These are phyloP conservation scores for Lepidothrix coronata DNA, from an alignment of 2,113 vertebrate genomes.

Conservation along the genomic window DNA sequence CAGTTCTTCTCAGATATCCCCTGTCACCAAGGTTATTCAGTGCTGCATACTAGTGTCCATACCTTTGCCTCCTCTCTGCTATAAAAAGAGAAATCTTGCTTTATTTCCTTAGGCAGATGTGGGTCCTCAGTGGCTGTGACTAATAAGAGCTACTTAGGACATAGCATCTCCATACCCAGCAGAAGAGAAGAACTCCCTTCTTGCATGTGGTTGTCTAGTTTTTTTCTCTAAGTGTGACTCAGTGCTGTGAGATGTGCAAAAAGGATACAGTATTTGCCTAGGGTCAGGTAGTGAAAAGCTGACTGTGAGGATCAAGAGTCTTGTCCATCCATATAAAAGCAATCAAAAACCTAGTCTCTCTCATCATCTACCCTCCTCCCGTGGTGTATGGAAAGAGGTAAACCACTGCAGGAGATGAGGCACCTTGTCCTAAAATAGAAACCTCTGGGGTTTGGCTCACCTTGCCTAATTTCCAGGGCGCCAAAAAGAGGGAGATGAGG, in stretches of 20 bases:
- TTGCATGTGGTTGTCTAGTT: background rate
- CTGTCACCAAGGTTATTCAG: background rate
- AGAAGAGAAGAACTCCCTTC: background rate
- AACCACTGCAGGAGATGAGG: background rate
- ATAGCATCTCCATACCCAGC: background rate
- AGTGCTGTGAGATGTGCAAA: background rate
- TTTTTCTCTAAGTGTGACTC: background rate
- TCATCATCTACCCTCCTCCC: background rate
- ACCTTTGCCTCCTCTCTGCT: background rate
- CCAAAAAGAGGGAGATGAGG: background rate
- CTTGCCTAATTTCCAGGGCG: background rate
- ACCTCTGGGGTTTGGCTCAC: background rate
- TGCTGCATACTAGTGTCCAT: rapidly evolving
- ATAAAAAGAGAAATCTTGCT: background rate
- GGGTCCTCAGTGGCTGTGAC: background rate
- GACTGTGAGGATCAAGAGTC: background rate
- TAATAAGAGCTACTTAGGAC: background rate
- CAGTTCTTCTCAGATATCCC: background rate
- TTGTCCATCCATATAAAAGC: background rate
- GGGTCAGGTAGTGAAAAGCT: background rate
- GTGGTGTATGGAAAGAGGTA: background rate
- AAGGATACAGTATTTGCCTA: background rate
- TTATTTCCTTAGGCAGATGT: background rate
- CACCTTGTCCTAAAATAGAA: background rate
- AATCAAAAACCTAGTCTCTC: background rate